Evolutionary conservation across 2,888 invertebrate genomes (phyloP), one percentile per base, ranked within the genome.

Genomic region (Bombylius discolor): DNA sequence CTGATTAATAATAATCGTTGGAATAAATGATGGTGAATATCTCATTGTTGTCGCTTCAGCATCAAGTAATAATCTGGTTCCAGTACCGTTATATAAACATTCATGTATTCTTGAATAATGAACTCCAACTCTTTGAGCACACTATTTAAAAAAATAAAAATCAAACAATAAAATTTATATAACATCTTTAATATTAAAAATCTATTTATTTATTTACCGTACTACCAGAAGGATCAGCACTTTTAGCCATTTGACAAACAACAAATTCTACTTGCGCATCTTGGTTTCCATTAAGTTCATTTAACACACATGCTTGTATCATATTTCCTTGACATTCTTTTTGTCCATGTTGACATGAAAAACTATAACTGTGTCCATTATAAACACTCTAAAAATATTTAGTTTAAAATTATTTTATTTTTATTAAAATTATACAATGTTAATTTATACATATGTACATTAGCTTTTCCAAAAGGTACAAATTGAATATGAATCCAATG

Each of bases 261-360:
- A 77, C 77, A 61, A 80, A 81, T n/a, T 70, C 67, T 34, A 77
- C 69, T 74, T 76, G 59, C 58, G 65, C 49, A 63, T 65, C 67
- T 63, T 74, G 74, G 60, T 76, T 65, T 33, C 59, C 44, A 63
- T 60, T 59, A 6, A 47, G 14, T 57, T 64, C 65, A 44, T 69
- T 65, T 52, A 83, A 66, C 5, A 79, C 76, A 65, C 84, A 84
- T 48, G 81, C 81, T 65, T 83, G 81, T 45, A 83, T 73, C 55
- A 78, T 71, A 65, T 84, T 84, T 5, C 83, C 83, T 49, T 71
- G 67, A 60, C 84, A 84, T 66, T 84, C 84, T 1, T 69, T 62
- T 0, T 79, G 76, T 0, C 84, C 84, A 64, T 83, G 83, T 68
- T 83, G 83, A 64, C 84, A 84, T 58, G 70, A 66, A 62, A 82